These are phyloP conservation scores for Hiodon tergisus DNA, from an alignment of 2,113 vertebrate genomes.

Conservation along the genomic window DNA sequence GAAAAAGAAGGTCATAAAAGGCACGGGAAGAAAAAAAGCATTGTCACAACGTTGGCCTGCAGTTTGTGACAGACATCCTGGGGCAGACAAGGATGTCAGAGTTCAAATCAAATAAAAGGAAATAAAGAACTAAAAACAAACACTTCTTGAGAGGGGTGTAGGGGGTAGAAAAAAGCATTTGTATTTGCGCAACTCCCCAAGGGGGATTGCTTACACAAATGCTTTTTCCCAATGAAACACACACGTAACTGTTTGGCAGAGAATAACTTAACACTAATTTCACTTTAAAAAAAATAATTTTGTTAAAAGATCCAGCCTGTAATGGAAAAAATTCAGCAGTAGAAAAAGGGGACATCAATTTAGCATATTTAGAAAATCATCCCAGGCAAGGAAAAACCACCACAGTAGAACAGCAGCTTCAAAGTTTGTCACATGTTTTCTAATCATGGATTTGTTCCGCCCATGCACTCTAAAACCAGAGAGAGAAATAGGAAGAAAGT, in stretches of 20 bases:
- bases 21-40: slow-evolving; percentile 66
- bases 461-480: too few species aligned
- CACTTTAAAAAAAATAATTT: not conserved
- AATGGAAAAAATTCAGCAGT: slow-evolving; percentile 10
- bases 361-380: too few species aligned
- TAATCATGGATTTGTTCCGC: too few species aligned
- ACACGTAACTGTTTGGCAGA: slow-evolving; percentile 69
- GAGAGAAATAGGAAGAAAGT: too few species aligned
- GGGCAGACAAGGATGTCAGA: slow-evolving; percentile 71
- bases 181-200: slow-evolving; percentile 57
- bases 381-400: too few species aligned
- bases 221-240: slow-evolving; percentile 78
- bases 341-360: not conserved
- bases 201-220: slow-evolving; percentile 70
- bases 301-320: slow-evolving; percentile 20
- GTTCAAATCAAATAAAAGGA: slow-evolving; percentile 60
- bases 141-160: slow-evolving; percentile 68
- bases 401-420: too few species aligned
- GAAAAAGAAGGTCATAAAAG: slow-evolving; percentile 76
- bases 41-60: slow-evolving; percentile 80
- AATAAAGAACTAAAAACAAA: slow-evolving; percentile 62
- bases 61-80: slow-evolving; percentile 81
- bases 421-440: slow-evolving; percentile 17
- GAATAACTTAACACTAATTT: slow-evolving; percentile 39
- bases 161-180: slow-evolving; percentile 72